Evolutionary conservation across 2,113 vertebrate genomes (phyloP), one percentile per base, ranked within the genome.

Genomic region (Ptyas mucosa): DNA sequence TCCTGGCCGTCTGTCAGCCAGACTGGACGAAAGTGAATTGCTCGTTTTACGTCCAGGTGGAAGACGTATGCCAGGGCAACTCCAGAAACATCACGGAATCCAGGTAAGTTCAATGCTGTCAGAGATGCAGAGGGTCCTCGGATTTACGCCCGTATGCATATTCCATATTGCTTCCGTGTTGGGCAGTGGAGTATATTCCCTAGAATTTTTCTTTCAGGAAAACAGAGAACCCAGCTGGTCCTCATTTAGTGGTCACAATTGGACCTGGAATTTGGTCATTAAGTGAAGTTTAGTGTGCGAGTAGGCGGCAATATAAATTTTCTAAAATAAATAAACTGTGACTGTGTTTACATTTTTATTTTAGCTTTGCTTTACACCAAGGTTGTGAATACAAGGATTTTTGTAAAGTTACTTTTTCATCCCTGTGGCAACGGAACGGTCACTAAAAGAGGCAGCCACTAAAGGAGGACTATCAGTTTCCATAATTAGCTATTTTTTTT

Each of bases 1-100:
- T 99, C 97, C 95, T 99, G 96, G 97, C 98, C 0, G 98, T 99
- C 9, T 99, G 99, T n/a, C 93, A 97, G 7, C 99, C 99, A 0
- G 97, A 98, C 93, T 98, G 98, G 98, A 96, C 97, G 85, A 96
- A 93, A 0, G 94, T 98, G 88, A 98, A 97, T 94, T 98, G 97
- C 92, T 99, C 99, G 1, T 23, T 86, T 14, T 99, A 99, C 0
- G 98, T 99, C 96, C 97, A 97, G 91, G 92, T 98, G 96, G 95
- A 97, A 10, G 97, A 97, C 0, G 98, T 98, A 96, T 99, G 99
- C 96, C 98, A 98, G 1, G 99, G 99, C 1, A 91, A 8, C 0
- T 21, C n/a, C 23, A 95, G 24, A 18, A 96, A 98, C 0, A 96
- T 99, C 95, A 99, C 98, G 0, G 99, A 99, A 96, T 98, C 99